Conservation (phyloP, 2,113 vertebrate species). For the Ifrita kowaldi region DNA sequence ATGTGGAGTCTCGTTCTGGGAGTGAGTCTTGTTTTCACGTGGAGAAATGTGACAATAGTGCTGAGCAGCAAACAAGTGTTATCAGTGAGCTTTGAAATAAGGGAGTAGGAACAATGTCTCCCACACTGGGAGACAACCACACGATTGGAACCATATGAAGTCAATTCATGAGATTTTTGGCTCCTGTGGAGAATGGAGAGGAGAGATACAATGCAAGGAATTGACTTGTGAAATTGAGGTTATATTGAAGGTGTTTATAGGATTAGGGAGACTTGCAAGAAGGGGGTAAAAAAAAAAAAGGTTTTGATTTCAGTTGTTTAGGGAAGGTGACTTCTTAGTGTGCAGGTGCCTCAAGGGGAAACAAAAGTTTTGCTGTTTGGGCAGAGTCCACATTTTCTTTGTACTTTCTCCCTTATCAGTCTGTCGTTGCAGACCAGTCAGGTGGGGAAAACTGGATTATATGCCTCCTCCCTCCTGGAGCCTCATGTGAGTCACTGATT, state of each 20-base stretch:
- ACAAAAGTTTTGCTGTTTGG: background rate
- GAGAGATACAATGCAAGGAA: background rate
- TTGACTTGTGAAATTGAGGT: background rate
- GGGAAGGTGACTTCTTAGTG: background rate
- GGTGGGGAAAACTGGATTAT: background rate
- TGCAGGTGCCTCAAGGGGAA: background rate
- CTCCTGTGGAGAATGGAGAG: background rate
- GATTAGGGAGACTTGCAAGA: background rate
- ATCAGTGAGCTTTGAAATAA: background rate
- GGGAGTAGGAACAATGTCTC: background rate
- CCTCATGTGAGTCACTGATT: background rate
- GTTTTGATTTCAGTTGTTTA: background rate
- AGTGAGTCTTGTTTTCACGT: background rate
- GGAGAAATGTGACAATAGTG: background rate
- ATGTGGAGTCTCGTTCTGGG: background rate
- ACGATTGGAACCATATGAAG: background rate
- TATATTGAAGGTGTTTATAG: background rate
- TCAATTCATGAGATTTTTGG: background rate
- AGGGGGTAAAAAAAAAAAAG: rapidly evolving
- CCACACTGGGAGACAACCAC: background rate
- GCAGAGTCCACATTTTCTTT: background rate
- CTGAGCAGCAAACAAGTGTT: background rate
- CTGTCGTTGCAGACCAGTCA: background rate
- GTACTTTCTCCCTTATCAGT: background rate
- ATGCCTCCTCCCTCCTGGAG: background rate